A percentile compares a stretch with the other conserved stretches of the same genome.
These are phyloP conservation scores for Epinephelus coioides DNA, from an alignment of 2,797 vertebrate species.

Conservation along the genomic window DNA sequence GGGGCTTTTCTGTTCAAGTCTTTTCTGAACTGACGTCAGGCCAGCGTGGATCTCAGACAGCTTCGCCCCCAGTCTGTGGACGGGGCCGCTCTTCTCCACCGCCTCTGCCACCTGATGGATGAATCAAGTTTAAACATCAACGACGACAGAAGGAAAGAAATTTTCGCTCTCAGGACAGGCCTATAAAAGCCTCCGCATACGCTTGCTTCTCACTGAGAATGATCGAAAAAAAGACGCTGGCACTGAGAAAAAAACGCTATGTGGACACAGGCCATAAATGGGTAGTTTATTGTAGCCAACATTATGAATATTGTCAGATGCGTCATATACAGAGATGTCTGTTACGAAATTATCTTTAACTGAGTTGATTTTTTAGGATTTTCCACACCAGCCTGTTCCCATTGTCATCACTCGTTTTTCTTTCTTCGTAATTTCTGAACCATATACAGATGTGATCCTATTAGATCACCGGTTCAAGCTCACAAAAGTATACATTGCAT, in stretches of 20 bases:
- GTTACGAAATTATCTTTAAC: background rate
- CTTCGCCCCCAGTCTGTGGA: slow-evolving; percentile 86
- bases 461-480: background rate
- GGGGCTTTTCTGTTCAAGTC: slow-evolving; percentile 88
- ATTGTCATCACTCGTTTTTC: accelerated
- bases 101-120: slow-evolving; percentile 74
- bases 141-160: background rate
- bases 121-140: background rate
- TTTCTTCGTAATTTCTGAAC: background rate
- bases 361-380: too few species aligned
- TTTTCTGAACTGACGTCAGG: slow-evolving; percentile 87
- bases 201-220: too few species aligned
- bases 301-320: background rate
- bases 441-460: background rate
- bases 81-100: slow-evolving; percentile 85
- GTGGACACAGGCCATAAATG: too few species aligned
- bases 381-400: background rate
- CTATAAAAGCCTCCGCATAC: too few species aligned
- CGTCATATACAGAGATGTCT: background rate
- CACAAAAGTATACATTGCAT: background rate
- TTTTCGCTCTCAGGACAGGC: background rate
- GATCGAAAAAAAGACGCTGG: too few species aligned
- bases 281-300: background rate
- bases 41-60: slow-evolving; percentile 89
- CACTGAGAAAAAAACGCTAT: too few species aligned